Evolutionary conservation across 2,797 vertebrate genomes (phyloP).

Genomic region (Gorsachius magnificus): DNA sequence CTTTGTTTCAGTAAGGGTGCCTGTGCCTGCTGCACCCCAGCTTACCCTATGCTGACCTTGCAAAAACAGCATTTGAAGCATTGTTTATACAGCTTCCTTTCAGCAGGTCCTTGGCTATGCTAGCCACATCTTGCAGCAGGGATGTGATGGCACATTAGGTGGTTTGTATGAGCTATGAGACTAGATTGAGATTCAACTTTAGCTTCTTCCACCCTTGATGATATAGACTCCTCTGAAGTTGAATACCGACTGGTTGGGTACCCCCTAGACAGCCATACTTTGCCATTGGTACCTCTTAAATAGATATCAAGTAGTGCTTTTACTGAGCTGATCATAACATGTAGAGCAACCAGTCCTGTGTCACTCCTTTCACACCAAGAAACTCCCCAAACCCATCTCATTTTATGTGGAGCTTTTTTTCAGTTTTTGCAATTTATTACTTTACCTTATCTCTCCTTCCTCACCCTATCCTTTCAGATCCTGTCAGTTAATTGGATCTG

Average conservation of each 20-base stretch:
- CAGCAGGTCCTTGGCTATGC: not conserved
- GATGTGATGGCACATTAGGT: not conserved
- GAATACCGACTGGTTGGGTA: not conserved
- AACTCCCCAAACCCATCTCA: not conserved
- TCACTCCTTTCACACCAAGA: not conserved
- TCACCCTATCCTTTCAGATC: not conserved
- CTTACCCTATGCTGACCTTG: not conserved
- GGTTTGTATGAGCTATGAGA: not conserved
- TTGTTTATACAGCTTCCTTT: not conserved
- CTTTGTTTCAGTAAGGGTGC: not conserved
- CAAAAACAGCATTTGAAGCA: not conserved
- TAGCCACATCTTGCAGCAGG: not conserved
- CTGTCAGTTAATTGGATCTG: constrained; percentile 42
- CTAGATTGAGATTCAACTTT: not conserved
- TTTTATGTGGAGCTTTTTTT: not conserved
- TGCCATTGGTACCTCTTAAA: not conserved
- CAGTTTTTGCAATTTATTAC: not conserved
- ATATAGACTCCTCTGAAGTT: not conserved
- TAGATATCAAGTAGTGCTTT: not conserved
- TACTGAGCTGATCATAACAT: not conserved
- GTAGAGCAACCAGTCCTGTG: not conserved
- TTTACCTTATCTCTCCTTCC: not conserved
- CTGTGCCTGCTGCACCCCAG: not conserved
- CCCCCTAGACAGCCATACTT: not conserved
- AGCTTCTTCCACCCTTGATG: not conserved